Evolutionary conservation across 2,888 invertebrate genomes (phyloP), one percentile per base, ranked within the genome.

Genomic region (Thelaira solivaga): DNA sequence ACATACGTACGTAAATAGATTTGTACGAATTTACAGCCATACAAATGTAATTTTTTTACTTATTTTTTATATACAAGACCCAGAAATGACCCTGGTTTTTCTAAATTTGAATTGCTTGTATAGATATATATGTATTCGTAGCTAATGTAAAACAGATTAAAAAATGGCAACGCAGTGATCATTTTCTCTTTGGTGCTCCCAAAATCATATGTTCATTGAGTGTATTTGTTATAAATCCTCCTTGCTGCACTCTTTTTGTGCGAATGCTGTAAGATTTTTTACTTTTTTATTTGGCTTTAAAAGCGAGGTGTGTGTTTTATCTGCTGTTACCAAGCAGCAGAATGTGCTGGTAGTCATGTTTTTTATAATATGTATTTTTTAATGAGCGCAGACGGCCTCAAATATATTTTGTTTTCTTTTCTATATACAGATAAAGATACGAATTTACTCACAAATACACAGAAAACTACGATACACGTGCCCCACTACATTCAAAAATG

Each of bases 401-500:
- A 74, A 71, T 49, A 16, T 61, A 61, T 61, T 51, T 59, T 53
- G 10, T 51, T 39, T 57, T 47, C 29, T 26, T 49, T 59, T 31
- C 4, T 61, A 45, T 57, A 26, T 49, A 59, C 59, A 78, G 78
- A 78, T 74, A 78, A 78, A 74, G 69, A 78, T 65, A 73, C 64
- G 73, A 39, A 57, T 51, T 73, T 73, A 76, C 83, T 80, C 80
- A 80, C 83, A 76, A 79, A 81, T 45, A 80, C 74, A 24, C 1
- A 26, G 20, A 65, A 59, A 43, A 65, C 39, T 62, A 41, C 62
- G 82, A 83, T 82, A 87, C 87, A 88, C 87, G 87, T 88, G 87
- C 88, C 87, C 85, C 85, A 86, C 84, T 85, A 88, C 87, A 88
- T 82, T 84, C 68, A 84, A 84, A 83, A 69, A 51, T 59, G 16